Evolutionary conservation across 2,113 vertebrate genomes (phyloP).

Genomic region (Strix uralensis): DNA sequence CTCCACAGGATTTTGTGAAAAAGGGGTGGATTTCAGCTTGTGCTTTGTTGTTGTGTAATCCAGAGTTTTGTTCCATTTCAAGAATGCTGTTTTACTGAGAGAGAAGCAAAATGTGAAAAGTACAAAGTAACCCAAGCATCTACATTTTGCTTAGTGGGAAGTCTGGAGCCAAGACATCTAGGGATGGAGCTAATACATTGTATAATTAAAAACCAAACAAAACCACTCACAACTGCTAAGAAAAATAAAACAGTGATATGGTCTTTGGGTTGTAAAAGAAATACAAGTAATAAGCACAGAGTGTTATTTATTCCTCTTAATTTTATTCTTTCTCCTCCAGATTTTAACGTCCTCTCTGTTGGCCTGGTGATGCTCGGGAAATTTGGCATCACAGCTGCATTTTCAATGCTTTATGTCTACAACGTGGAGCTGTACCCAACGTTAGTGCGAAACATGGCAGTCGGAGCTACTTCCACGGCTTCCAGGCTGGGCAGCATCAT

Average conservation of each 20-base stretch:
- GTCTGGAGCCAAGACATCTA: background rate
- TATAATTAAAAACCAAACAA: background rate
- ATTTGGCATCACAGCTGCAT: slow-evolving; percentile 84
- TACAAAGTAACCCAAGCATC: background rate
- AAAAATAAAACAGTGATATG: background rate
- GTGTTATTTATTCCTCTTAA: background rate
- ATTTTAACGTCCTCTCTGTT: slow-evolving; percentile 68
- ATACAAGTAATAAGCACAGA: background rate
- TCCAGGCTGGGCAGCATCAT: slow-evolving; percentile 85
- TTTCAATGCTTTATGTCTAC: slow-evolving; percentile 86
- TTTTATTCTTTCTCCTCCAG: slow-evolving; percentile 56
- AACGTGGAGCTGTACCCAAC: slow-evolving; percentile 89
- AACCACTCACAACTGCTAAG: background rate
- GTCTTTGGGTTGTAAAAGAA: background rate
- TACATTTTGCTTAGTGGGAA: background rate
- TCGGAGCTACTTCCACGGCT: slow-evolving; percentile 84
- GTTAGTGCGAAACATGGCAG: slow-evolving; percentile 84
- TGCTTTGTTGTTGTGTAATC: background rate
- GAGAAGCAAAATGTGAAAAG: background rate
- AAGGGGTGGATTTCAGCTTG: background rate
- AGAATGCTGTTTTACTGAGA: background rate
- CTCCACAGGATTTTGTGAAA: background rate
- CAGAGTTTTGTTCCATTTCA: background rate
- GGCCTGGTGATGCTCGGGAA: slow-evolving; percentile 88
- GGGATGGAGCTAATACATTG: background rate